Percentiles rank a stretch among this genome's conserved stretches.
Evolutionary conservation across 2,113 vertebrate genomes (phyloP).

Genomic region (Rutilus rutilus): DNA sequence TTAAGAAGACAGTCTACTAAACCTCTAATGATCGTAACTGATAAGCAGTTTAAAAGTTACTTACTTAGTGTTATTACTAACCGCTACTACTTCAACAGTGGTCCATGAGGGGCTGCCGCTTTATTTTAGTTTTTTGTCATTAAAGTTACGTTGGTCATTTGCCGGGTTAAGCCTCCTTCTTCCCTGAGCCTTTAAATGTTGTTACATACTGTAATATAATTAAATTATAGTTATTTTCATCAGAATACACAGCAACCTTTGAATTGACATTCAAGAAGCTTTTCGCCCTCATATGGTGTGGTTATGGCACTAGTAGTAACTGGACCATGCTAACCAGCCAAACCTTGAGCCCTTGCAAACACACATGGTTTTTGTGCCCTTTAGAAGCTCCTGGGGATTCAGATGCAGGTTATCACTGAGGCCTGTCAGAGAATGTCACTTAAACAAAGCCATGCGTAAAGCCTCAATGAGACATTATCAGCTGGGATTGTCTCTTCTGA

Average conservation of each 20-base stretch:
- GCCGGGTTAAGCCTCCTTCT: too few species aligned
- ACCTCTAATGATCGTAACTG: too few species aligned
- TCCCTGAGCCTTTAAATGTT: too few species aligned
- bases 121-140: too few species aligned
- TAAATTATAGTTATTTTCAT: not conserved
- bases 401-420: not conserved
- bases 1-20: too few species aligned
- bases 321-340: not conserved
- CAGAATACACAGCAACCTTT: not conserved
- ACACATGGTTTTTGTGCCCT: not conserved
- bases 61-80: too few species aligned
- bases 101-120: too few species aligned
- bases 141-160: too few species aligned
- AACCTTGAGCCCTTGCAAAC: not conserved
- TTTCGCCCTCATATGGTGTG: not conserved
- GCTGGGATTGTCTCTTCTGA: slow-evolving; percentile 12
- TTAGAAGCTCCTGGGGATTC: not conserved
- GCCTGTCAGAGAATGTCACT: slow-evolving; percentile 29
- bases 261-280: not conserved
- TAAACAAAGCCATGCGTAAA: not conserved
- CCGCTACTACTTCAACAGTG: too few species aligned
- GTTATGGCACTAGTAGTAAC: not conserved
- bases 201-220: not conserved
- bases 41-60: too few species aligned
- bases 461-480: slow-evolving; percentile 23